Conservation (phyloP, 2,888 invertebrate genomes). For the Nomada fabriciana region DNA sequence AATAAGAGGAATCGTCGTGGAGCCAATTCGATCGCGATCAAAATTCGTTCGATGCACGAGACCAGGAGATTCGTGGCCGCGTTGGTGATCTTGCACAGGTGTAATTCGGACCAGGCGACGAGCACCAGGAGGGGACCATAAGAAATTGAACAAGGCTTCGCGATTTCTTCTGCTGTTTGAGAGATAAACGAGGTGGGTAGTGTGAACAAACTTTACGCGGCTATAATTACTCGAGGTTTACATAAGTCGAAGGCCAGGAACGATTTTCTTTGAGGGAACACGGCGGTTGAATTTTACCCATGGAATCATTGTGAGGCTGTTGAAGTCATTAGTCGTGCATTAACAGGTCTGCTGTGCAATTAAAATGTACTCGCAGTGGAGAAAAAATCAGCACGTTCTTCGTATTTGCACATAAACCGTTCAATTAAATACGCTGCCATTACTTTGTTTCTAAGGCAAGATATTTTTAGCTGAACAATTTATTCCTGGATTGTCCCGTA, state of each 20-base stretch:
- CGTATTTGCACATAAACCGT: too few species aligned
- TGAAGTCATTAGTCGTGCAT: too few species aligned
- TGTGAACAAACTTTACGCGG: slow-evolving; percentile 30
- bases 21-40: neutral
- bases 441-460: too few species aligned
- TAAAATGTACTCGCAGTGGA: too few species aligned
- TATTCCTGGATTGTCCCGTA: too few species aligned
- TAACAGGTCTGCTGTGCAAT: too few species aligned
- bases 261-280: neutral
- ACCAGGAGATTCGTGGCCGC: neutral
- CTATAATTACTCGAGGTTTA: slow-evolving; percentile 36
- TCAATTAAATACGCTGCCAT: too few species aligned
- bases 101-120: neutral
- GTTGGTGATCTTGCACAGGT: slow-evolving; percentile 30
- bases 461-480: too few species aligned
- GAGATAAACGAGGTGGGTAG: slow-evolving; percentile 48
- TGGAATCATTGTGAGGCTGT: too few species aligned
- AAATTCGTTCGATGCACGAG: slow-evolving; percentile 18
- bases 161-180: slow-evolving; percentile 13
- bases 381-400: too few species aligned
- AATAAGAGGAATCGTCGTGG: neutral
- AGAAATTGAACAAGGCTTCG: neutral
- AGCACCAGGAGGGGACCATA: neutral
- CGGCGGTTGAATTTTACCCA: neutral
- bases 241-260: slow-evolving; percentile 40